Conservation (phyloP, 2,797 vertebrate genomes). For the Siniperca obscura region DNA sequence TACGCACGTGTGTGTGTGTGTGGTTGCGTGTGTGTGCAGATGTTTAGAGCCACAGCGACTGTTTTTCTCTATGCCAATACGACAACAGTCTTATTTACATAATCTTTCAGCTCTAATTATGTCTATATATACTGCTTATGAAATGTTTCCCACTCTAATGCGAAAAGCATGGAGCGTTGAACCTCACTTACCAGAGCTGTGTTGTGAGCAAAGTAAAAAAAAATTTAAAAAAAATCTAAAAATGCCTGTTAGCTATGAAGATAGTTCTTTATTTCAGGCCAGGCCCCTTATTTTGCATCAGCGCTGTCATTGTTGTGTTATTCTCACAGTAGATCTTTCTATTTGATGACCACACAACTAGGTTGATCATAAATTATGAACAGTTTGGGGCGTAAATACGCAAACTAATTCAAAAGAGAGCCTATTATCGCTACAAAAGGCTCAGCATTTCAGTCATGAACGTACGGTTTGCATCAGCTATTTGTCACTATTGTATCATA, state of each 20-base stretch:
- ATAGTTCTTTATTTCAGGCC: constrained; percentile 37
- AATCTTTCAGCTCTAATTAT: constrained; percentile 68
- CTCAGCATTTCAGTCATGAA: constrained; percentile 36
- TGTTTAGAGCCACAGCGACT: constrained; percentile 47
- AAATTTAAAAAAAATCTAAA: neutral
- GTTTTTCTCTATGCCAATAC: constrained; percentile 52
- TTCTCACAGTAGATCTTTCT: constrained; percentile 23
- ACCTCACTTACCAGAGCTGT: constrained; percentile 12
- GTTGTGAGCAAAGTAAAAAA: constrained; percentile 1
- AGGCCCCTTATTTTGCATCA: constrained; percentile 48
- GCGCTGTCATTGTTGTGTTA: constrained; percentile 27
- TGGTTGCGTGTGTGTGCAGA: constrained; percentile 34
- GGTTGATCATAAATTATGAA: constrained; percentile 52
- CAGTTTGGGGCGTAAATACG: constrained; percentile 4
- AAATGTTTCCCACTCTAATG: constrained; percentile 30
- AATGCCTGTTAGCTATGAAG: constrained; percentile 8
- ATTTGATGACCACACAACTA: constrained; percentile 43
- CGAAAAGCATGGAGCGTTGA: constrained; percentile 24
- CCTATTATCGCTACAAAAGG: constrained; percentile 9
- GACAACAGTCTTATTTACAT: constrained; percentile 69
- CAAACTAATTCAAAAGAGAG: constrained; percentile 34
- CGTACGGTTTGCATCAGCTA: constrained; percentile 51
- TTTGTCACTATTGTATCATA: constrained; percentile 35
- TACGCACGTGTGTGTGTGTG: constrained; percentile 19
- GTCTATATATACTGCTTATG: constrained; percentile 47